Base-by-base conservation (phyloP, 1,140 invertebrate genomes). In the Macrosteles quadrilineatus region DNA sequence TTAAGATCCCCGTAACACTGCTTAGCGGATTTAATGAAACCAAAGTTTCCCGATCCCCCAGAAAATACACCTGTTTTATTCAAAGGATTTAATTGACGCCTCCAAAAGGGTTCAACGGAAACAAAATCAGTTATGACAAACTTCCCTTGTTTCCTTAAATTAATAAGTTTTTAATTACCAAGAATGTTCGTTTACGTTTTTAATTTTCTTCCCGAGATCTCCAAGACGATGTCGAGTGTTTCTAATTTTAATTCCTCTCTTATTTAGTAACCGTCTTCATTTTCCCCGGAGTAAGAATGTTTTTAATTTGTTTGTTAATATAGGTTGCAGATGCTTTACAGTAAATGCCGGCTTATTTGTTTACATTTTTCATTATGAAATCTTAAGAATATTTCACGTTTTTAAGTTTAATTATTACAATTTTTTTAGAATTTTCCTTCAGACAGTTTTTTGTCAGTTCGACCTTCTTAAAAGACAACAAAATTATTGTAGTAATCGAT, bases 111-210 rank as follows among this genome's bases (percentile, higher is more conserved):
- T 25, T 59, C 25, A 50, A 59, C 21, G 4, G 23, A 30, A 59
- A 59, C 23, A 59, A 59, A 59, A 59, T 59, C 55, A 59, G 55
- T 59, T 59, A 59, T 59, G 55, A 59, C 55, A 59, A 59, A 59
- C 23, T 59, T 59, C 55, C 27, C 55, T 59, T 59, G 55, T 59
- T 59, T 59, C 55, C 27, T 23, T 59, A 59, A 59, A 59, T 59
- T 59, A 59, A 59, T 59, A 59, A 59, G 55, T 59, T 59, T 59
- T 59, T 59, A 59, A 59, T 59, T 59, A 59, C 55, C 12, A 59
- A 59, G 55, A 59, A 59, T 59, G 55, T 59, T 59, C 55, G 55
- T 59, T 59, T 59, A 59, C 55, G 55, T 59, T 59, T 59, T 59
- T 59, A 59, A 59, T 59, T 59, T 59, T 23, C 55, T 59, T 59